Base-by-base conservation (phyloP, 2,888 invertebrate species). In the Perdita meconis region DNA sequence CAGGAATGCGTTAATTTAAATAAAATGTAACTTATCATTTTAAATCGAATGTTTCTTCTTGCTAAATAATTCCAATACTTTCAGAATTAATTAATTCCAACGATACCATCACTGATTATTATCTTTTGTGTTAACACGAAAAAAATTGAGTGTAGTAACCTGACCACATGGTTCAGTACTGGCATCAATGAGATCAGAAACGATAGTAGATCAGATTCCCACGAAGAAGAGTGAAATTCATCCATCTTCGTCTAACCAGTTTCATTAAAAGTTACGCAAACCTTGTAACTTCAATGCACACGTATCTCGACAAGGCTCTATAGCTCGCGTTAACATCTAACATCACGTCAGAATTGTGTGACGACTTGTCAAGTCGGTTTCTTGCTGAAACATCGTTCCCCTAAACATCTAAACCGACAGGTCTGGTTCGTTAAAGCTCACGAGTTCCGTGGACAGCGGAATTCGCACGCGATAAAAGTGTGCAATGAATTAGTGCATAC, bases 381-480 rank as follows among this genome's bases (percentile, higher is more conserved):
- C 51, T 19, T 50, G 16, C 34, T 51, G 51, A 5, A 34, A 16
- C 50, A 34, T 51, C 13, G 16, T 22, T 34, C 51, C 22, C 13
- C 40, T 42, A 42, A 63, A 34, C 50, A 51, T 68, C 51, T 64
- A 42, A 55, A 42, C 38, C 53, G 67, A 55, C 66, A 66, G 69
- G 42, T 66, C 34, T 16, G 65, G 40, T 42, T 69, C 38, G 67
- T 69, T 69, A 66, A 47, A 53, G 51, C 34, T 13, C 51, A n/a
- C 68, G 16, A 12, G 24, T 10, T 6, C 16, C 12, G 16, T 30
- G 53, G 12, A 16, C 42, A 53, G 65, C 19, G 22, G 66, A 65
- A 69, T 53, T 53, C 53, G 34, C 42, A 34, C 16, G 8, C 42
- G 16, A 50, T 22, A 68, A 68, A 71, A 59, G 57, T 57, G 70